These are phyloP conservation scores for Bombus waltoni DNA, from an alignment of 1,140 invertebrate species.

Conservation along the genomic window DNA sequence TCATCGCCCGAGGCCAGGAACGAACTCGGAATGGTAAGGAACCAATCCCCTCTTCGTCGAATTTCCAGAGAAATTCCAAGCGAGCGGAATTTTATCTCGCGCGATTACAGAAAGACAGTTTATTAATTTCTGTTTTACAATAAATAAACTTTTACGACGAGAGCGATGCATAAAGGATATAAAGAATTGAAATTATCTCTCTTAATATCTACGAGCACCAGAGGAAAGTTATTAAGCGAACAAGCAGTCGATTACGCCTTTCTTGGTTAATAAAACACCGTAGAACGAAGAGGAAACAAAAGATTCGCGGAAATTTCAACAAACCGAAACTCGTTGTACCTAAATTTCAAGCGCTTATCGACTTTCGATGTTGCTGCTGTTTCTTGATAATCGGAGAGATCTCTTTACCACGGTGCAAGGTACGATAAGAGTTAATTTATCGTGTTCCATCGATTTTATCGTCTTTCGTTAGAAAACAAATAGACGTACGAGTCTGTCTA, in stretches of 20 bases:
- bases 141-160: not conserved
- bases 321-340: not conserved
- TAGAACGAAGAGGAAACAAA: not conserved
- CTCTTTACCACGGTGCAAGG: not conserved
- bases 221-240: not conserved
- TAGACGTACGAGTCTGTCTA: too few relatives aligned
- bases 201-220: not conserved
- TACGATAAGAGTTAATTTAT: not conserved
- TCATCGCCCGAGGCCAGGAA: too few relatives aligned
- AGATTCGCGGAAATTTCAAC: conserved; percentile 1
- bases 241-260: not conserved
- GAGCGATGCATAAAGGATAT: not conserved
- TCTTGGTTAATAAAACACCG: conserved; percentile 6
- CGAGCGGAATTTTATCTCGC: not conserved
- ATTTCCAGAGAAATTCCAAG: not conserved
- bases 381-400: not conserved
- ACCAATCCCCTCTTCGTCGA: not conserved
- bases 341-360: not conserved
- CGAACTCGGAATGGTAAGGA: not conserved
- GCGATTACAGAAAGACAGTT: too few relatives aligned
- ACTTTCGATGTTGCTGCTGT: not conserved
- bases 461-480: not conserved
- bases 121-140: not conserved
- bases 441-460: not conserved
- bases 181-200: not conserved